Evolutionary conservation across 1,140 invertebrate genomes (phyloP), one percentile per base, ranked within the genome.

Genomic region (Plodia interpunctella): DNA sequence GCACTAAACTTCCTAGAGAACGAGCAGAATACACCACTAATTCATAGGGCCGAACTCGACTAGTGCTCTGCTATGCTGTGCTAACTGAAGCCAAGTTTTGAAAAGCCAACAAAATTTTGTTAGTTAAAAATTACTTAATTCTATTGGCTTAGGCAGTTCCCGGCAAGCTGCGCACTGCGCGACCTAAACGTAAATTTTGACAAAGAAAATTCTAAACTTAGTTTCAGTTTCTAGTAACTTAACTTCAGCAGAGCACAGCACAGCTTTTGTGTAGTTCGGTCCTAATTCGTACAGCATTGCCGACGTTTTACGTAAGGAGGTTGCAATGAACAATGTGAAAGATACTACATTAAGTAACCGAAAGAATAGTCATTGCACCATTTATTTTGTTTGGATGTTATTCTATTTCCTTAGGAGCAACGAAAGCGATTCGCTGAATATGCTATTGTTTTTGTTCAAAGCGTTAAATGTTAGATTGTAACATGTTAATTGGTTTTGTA

Each of bases 271-370:
- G n/a, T n/a, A n/a, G n/a, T n/a, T n/a, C n/a, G n/a, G n/a, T n/a
- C n/a, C 72, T 73, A 78, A 80, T 84, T 86, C 80, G 84, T 86
- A 84, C 80, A 63, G 80, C 80, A 86, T 87, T 82, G 82, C 76
- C 74, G 68, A 62, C 18, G 62, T 66, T 77, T 82, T 85, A 83
- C 80, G 84, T 84, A 87, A 87, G 68, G 25, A 61, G 55, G 60
- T 59, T 62, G 68, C 55, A 49, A 62, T 65, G 69, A 86, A 88
- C 85, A 88, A 88, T 88, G 76, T 63, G 69, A 79, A 78, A 83
- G 77, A 84, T 87, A 82, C 72, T 68, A 66, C 68, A 72, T 82
- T 76, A 70, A 70, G 73, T 66, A 77, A 76, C 66, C 71, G 75
- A 78, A 83, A 81, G 76, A 85, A 85, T 79, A 71, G 76, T 79